phyloP scores from a whole-genome alignment of 2,113 vertebrate genomes.

The Panthera leo region DNA sequence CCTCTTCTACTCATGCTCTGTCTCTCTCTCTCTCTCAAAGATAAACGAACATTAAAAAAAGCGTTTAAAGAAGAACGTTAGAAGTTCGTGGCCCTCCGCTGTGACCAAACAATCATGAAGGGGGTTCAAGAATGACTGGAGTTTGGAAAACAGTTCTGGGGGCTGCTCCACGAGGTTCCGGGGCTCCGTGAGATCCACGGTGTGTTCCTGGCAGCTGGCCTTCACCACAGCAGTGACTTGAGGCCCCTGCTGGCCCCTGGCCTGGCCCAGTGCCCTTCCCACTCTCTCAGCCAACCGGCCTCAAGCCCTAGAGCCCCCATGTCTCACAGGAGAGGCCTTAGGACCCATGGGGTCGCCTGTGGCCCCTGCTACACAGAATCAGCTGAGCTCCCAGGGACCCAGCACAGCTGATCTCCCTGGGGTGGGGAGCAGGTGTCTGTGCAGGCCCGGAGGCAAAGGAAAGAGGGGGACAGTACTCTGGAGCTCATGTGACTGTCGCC shows the following conservation, averaged over 20 bases:
- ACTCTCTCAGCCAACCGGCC: too few species aligned
- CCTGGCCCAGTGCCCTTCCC: not conserved
- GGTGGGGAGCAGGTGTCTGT: accelerated
- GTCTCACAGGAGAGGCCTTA: accelerated
- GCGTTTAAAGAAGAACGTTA: not conserved
- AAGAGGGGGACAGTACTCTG: accelerated
- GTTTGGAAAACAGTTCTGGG: not conserved
- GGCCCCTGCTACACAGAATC: not conserved
- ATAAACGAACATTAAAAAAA: too few species aligned
- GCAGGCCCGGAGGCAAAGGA: not conserved
- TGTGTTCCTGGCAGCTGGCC: accelerated
- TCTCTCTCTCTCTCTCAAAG: too few species aligned
- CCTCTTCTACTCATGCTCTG: too few species aligned
- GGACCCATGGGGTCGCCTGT: too few species aligned
- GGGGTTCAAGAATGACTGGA: not conserved
- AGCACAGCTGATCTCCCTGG: not conserved
- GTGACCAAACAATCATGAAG: accelerated
- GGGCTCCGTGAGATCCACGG: accelerated
- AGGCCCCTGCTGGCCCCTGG: not conserved
- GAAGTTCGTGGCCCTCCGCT: not conserved
- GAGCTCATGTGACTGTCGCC: not conserved
- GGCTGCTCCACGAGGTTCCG: not conserved
- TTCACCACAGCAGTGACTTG: accelerated
- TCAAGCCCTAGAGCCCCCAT: accelerated
- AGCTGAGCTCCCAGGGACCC: not conserved